Percentiles rank a stretch among this genome's conserved stretches.
phyloP scores from a whole-genome alignment of 2,888 invertebrate genomes.

The Lepidonotus clava region DNA sequence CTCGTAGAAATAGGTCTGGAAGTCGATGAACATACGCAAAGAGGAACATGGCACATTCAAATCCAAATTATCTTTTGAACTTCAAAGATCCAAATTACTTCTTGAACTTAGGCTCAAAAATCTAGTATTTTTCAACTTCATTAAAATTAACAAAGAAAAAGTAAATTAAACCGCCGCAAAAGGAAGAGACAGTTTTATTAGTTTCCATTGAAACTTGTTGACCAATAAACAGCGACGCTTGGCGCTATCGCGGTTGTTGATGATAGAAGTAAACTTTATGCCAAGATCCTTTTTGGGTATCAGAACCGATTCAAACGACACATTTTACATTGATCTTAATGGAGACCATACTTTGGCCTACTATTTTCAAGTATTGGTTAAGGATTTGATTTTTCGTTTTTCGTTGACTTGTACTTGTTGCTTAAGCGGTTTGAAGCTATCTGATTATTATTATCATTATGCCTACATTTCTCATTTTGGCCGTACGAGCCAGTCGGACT shows the following conservation, averaged over 20 bases:
- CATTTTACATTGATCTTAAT: neutral
- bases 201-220: no score
- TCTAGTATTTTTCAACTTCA: neutral
- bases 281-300: constrained; percentile 20
- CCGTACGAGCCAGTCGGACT: neutral
- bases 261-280: neutral
- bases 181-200: no score
- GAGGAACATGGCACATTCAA: neutral
- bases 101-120: neutral
- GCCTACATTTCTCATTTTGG: constrained; percentile 39
- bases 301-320: neutral
- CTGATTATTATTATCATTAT: constrained; percentile 42
- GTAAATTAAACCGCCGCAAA: no score
- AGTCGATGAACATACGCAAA: neutral
- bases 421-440: constrained; percentile 48
- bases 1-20: neutral
- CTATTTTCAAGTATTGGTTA: neutral
- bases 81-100: neutral
- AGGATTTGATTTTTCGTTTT: constrained; percentile 43
- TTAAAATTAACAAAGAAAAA: neutral
- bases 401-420: constrained; percentile 47
- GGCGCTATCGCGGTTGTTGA: neutral
- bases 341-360: neutral
- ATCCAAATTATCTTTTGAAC: neutral
- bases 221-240: no score